Percentiles rank a stretch among this genome's conserved stretches.
Conservation (phyloP, 2,797 vertebrate genomes). For the Poecilia gillii region DNA sequence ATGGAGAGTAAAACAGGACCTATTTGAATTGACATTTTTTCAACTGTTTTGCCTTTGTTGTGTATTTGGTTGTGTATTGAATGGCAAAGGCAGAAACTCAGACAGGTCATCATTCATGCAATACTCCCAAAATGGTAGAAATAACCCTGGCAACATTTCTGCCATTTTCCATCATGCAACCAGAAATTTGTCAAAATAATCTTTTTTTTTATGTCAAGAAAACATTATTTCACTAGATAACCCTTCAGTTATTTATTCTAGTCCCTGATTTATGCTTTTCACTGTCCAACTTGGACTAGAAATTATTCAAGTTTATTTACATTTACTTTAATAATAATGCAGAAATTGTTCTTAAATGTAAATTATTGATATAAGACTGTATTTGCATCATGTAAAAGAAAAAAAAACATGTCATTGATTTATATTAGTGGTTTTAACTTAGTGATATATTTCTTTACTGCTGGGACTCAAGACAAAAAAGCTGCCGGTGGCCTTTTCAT, state of each 20-base stretch:
- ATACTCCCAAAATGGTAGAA: background rate
- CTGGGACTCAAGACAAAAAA: background rate
- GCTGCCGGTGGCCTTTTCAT: background rate
- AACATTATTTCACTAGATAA: background rate
- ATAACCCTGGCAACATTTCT: background rate
- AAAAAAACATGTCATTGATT: constrained; percentile 4
- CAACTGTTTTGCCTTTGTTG: background rate
- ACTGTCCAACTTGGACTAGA: background rate
- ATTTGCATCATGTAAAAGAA: background rate
- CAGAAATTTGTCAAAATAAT: background rate
- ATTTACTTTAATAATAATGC: background rate
- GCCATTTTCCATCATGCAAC: background rate
- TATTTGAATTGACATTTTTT: too few species aligned
- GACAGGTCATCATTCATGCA: background rate
- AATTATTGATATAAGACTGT: background rate
- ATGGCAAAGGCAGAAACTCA: background rate
- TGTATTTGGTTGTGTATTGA: background rate
- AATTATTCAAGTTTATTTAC: background rate
- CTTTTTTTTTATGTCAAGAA: background rate
- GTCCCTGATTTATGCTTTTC: background rate
- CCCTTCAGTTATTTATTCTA: background rate
- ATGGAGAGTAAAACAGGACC: background rate
- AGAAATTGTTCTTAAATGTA: background rate
- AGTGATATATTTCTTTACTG: background rate
- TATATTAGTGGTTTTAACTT: background rate